Evolutionary conservation across 2,113 vertebrate species (phyloP).

Genomic region (Hemiprocne comata): DNA sequence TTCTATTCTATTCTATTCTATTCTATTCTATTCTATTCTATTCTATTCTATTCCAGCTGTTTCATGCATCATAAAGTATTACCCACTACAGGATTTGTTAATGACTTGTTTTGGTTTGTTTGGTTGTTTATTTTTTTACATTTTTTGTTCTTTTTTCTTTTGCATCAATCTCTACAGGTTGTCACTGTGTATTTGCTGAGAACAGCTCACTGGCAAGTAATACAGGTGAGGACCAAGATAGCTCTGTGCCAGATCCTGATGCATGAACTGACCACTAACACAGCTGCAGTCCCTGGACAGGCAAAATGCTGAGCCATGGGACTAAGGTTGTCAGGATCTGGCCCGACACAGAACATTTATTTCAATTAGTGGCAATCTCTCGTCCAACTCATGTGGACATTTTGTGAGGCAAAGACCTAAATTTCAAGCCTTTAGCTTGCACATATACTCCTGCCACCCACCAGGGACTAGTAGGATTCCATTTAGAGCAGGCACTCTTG

Average conservation of each 20-base stretch:
- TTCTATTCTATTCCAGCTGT: too few species aligned
- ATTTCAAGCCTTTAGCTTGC: constrained; percentile 13
- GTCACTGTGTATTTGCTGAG: not conserved
- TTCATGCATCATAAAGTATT: constrained; percentile 49
- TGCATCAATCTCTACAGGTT: not conserved
- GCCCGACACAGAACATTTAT: not conserved
- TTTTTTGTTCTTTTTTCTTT: not conserved
- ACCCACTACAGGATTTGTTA: constrained; percentile 36
- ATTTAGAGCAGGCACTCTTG: constrained; percentile 1
- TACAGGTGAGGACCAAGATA: not conserved
- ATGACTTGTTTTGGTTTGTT: not conserved
- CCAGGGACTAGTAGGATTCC: not conserved
- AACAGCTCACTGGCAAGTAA: not conserved
- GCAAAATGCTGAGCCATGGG: not conserved
- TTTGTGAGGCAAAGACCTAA: not conserved
- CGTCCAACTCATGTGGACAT: not conserved
- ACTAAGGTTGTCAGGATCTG: not conserved
- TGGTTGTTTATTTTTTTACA: too few species aligned
- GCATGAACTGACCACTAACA: rapidly evolving
- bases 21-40: too few species aligned
- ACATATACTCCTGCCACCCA: not conserved
- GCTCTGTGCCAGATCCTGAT: not conserved
- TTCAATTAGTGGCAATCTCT: not conserved
- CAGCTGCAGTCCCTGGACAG: not conserved
- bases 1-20: too few species aligned